Evolutionary conservation across 2,113 vertebrate genomes (phyloP).

Genomic region (Opisthocomus hoazin): DNA sequence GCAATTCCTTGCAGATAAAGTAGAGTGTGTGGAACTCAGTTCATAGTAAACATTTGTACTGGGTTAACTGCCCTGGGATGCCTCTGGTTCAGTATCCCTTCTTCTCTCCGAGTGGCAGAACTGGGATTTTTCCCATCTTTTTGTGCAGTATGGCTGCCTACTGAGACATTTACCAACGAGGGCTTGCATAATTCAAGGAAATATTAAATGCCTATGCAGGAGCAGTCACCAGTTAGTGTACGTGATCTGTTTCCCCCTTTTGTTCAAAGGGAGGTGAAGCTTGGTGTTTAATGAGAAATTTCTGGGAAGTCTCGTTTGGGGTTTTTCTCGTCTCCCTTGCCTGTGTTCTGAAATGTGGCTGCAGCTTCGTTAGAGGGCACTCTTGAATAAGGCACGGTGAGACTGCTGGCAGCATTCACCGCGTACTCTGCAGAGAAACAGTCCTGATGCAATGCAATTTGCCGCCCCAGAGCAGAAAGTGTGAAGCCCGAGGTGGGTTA

Average conservation of each 20-base stretch:
- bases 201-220: neutral
- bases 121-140: neutral
- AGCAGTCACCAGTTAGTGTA: neutral
- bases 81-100: neutral
- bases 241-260: neutral
- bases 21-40: neutral
- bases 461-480: neutral
- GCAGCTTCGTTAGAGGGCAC: conserved; percentile 43
- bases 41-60: neutral
- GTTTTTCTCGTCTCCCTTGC: neutral
- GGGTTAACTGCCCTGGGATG: neutral
- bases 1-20: neutral
- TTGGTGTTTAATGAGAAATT: neutral
- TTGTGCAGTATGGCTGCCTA: neutral
- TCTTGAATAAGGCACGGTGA: neutral
- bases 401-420: neutral
- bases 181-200: neutral
- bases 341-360: neutral
- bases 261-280: neutral
- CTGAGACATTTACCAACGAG: neutral
- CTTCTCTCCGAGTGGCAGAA: neutral
- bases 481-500: neutral
- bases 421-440: accelerated
- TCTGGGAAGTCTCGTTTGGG: neutral
- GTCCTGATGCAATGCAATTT: too few species aligned